Conservation (phyloP, 30 jellyfish, hydroid and myxozoan species). For the Chironex yamaguchii region DNA sequence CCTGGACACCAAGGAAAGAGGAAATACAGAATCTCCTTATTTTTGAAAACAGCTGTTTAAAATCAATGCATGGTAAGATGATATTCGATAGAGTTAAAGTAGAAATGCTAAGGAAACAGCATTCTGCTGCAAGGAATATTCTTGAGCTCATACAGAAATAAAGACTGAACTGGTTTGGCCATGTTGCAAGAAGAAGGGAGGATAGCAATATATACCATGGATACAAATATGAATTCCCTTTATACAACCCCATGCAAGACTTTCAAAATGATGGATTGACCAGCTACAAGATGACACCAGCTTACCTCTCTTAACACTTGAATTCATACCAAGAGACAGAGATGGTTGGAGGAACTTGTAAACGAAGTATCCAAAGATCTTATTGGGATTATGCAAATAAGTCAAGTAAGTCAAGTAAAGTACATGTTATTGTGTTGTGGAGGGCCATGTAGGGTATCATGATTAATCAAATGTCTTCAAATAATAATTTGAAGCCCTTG, state of each 20-base stretch:
- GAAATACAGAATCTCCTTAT: background rate
- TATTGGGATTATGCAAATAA: background rate
- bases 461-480: too few relatives aligned
- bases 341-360: background rate
- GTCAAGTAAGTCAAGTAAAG: too few relatives aligned
- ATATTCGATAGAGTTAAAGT: background rate
- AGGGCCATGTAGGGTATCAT: too few relatives aligned
- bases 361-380: background rate
- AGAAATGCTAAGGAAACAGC: background rate
- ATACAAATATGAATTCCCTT: background rate
- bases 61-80: background rate
- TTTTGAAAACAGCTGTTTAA: background rate
- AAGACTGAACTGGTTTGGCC: background rate
- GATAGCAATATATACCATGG: background rate
- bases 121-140: background rate
- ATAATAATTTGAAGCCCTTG: too few relatives aligned
- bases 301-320: background rate
- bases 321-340: background rate
- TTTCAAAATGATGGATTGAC: background rate
- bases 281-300: background rate
- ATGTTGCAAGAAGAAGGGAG: background rate
- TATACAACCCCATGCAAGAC: background rate
- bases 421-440: too few relatives aligned
- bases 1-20: constrained; percentile 30
- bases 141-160: background rate